These are phyloP conservation scores for Ochotona princeps DNA, from an alignment of 2,113 vertebrate species.

Conservation along the genomic window DNA sequence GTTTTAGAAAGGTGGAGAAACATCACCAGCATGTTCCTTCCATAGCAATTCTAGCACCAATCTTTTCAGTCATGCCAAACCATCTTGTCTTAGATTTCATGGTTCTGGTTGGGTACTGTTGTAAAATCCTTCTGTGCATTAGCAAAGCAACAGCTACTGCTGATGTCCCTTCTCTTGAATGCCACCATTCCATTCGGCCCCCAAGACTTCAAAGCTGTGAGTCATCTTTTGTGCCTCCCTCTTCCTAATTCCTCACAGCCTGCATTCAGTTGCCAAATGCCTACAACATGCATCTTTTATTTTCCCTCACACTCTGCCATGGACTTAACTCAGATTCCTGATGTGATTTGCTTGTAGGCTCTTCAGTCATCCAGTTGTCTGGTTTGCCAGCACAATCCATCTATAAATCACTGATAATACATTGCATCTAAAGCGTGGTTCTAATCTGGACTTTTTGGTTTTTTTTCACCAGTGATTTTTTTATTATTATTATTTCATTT, in stretches of 20 bases:
- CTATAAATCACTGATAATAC: slow-evolving; percentile 9
- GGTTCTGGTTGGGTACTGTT: background rate
- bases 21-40: background rate
- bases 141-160: background rate
- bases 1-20: background rate
- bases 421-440: background rate
- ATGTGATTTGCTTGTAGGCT: background rate
- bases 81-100: background rate
- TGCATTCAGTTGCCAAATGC: slow-evolving; percentile 45
- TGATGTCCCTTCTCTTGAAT: background rate
- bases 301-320: background rate
- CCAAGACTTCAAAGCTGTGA: slow-evolving; percentile 40
- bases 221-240: background rate
- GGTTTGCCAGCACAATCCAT: slow-evolving; percentile 16
- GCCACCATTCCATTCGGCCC: background rate
- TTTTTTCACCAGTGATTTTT: background rate
- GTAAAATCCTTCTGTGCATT: background rate
- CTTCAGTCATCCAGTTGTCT: background rate
- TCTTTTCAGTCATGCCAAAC: background rate
- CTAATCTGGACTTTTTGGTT: background rate
- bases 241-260: slow-evolving; percentile 4
- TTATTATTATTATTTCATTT: background rate
- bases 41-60: background rate
- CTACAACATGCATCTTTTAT: background rate
- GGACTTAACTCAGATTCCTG: slow-evolving; percentile 8